Percentiles rank a stretch among this genome's conserved stretches.
phyloP scores from a whole-genome alignment of 1,140 invertebrate genomes.

The Choristoneura fumiferana region DNA sequence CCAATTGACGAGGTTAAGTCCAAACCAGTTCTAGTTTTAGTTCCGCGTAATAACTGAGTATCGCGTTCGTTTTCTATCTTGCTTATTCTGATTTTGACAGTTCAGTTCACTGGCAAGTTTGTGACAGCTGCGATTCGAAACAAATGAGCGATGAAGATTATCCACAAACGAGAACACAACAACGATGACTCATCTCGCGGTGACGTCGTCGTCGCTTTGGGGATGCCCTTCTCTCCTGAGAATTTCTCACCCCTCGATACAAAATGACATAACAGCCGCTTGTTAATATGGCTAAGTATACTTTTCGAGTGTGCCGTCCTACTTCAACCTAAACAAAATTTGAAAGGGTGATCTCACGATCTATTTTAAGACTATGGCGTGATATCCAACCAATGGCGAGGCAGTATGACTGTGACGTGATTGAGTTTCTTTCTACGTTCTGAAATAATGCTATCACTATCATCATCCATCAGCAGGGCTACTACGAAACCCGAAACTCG shows the following conservation, averaged over 20 bases:
- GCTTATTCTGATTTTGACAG: constrained; percentile 64
- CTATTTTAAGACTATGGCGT: constrained; percentile 56
- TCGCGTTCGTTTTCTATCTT: constrained; percentile 40
- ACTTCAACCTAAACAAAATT: constrained; percentile 46
- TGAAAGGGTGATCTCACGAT: constrained; percentile 63
- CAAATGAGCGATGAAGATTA: constrained; percentile 57
- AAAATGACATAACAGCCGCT: constrained; percentile 62
- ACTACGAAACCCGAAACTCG: too few relatives aligned
- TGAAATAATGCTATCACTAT: constrained; percentile 11
- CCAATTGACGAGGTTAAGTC: constrained; percentile 22
- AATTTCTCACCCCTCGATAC: constrained; percentile 46
- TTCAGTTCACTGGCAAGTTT: constrained; percentile 35
- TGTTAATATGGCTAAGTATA: constrained; percentile 39
- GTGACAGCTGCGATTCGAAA: constrained; percentile 60
- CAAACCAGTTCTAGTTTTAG: constrained; percentile 16
- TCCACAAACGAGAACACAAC: constrained; percentile 64
- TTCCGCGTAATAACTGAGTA: constrained; percentile 24
- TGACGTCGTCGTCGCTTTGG: constrained; percentile 69
- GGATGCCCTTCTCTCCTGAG: constrained; percentile 73
- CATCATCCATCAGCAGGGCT: too few relatives aligned
- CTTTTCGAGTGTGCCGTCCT: constrained; percentile 45
- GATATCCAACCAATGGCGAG: constrained; percentile 60
- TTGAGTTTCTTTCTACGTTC: constrained; percentile 19
- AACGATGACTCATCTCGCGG: constrained; percentile 69
- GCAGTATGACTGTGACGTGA: constrained; percentile 45